A percentile compares a stretch with the other conserved stretches of the same genome.
Evolutionary conservation across 2,888 invertebrate genomes (phyloP).

Genomic region (Cartodere bifasciata): DNA sequence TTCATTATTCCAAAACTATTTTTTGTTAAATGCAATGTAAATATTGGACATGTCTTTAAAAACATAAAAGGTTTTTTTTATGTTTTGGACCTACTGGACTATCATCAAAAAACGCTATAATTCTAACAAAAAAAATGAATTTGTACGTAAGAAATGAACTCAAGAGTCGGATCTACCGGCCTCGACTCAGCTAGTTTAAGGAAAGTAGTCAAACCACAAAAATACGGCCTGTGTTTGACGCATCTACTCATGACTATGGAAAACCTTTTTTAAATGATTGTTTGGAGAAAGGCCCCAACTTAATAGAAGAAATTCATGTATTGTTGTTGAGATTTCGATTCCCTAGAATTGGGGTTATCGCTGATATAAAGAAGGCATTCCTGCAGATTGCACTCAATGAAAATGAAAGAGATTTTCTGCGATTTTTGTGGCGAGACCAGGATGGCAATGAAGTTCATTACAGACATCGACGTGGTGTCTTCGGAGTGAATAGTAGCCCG

Average conservation of each 20-base stretch:
- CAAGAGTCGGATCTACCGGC: too few relatives aligned
- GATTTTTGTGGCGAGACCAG: conserved; percentile 16
- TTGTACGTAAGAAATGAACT: too few relatives aligned
- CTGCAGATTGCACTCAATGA: conserved; percentile 15
- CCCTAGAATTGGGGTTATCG: conserved; percentile 11
- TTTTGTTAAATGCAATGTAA: too few relatives aligned
- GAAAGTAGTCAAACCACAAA: conserved; percentile 11
- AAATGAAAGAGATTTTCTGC: conserved; percentile 16
- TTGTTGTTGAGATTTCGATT: conserved; percentile 11
- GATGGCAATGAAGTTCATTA: conserved; percentile 9
- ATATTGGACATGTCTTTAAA: too few relatives aligned
- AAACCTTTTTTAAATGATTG: conserved; percentile 20
- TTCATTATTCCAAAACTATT: too few relatives aligned
- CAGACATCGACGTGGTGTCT: conserved; percentile 13
- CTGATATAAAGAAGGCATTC: conserved; percentile 18
- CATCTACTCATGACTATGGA: conserved; percentile 12
- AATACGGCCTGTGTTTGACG: conserved; percentile 17
- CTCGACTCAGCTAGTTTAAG: too few relatives aligned
- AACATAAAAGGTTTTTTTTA: too few relatives aligned
- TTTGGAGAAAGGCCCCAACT: conserved; percentile 19
- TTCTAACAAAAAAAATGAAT: too few relatives aligned
- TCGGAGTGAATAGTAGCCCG: conserved; percentile 14
- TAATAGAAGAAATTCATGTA: conserved; percentile 16
- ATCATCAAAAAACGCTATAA: too few relatives aligned
- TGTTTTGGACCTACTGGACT: too few relatives aligned